Percentiles rank a stretch among this genome's conserved stretches.
phyloP scores from a whole-genome alignment of 2,797 vertebrate species.

The Varecia variegata region DNA sequence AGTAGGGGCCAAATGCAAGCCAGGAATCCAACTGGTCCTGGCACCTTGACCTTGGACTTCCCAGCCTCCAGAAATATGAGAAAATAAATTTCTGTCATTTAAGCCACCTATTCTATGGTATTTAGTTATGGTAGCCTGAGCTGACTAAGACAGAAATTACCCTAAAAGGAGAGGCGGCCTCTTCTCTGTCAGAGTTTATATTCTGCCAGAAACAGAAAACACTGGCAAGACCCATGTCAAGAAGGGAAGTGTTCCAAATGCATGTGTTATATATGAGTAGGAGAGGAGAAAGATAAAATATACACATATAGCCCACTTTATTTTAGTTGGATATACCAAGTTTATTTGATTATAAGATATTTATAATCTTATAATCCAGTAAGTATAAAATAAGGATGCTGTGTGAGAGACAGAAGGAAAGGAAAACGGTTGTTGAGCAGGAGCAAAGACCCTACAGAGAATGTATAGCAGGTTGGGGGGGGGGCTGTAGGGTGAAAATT shows the following conservation, averaged over 20 bases:
- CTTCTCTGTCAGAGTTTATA: constrained; percentile 33
- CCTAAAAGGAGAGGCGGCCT: constrained; percentile 4
- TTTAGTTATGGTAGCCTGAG: neutral
- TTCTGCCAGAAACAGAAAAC: constrained; percentile 55
- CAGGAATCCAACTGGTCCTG: neutral
- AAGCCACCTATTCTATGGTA: neutral
- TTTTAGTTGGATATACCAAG: constrained; percentile 33
- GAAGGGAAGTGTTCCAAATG: constrained; percentile 51
- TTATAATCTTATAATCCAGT: constrained; percentile 57
- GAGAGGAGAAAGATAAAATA: constrained; percentile 47
- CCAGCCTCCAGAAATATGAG: neutral
- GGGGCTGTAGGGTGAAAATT: neutral
- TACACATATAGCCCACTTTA: constrained; percentile 20
- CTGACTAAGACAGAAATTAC: constrained; percentile 37
- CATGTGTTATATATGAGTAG: neutral
- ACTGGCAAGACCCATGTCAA: constrained; percentile 65
- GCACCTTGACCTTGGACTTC: neutral
- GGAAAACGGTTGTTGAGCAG: neutral
- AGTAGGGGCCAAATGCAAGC: neutral
- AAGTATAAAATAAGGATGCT: constrained; percentile 39
- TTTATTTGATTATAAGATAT: constrained; percentile 57
- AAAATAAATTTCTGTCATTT: neutral
- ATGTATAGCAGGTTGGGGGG: neutral
- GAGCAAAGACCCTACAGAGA: constrained; percentile 15
- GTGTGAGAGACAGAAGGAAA: constrained; percentile 44